phyloP scores from a whole-genome alignment of 2,797 vertebrate species.

The Darevskia nairensis region DNA sequence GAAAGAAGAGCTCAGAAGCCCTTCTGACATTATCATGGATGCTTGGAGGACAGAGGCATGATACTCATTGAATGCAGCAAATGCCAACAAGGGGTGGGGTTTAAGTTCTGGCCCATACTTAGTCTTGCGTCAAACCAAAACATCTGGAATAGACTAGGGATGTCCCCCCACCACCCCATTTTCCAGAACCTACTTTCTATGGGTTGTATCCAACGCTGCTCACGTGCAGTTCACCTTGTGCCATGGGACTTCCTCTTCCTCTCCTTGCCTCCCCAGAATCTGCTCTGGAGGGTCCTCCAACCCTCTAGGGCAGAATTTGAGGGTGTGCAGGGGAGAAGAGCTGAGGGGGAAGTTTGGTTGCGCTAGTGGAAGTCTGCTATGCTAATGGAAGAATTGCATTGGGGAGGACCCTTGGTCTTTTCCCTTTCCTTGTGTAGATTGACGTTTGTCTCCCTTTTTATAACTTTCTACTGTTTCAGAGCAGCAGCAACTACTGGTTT shows the following conservation, averaged over 20 bases:
- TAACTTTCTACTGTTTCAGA: not conserved
- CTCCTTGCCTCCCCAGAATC: no score
- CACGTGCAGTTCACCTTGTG: no score
- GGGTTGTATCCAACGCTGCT: no score
- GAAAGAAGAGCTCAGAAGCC: not conserved
- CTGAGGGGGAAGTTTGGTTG: no score
- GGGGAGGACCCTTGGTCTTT: not conserved
- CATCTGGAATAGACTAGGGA: not conserved
- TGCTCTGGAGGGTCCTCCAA: no score
- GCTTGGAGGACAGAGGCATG: not conserved
- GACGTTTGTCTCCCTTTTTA: not conserved
- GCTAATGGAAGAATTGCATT: no score
- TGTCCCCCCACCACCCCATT: not conserved
- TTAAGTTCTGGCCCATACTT: not conserved
- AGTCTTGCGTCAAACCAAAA: not conserved
- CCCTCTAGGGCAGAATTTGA: no score
- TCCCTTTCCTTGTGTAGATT: not conserved
- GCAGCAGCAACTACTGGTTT: no score
- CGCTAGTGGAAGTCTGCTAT: no score
- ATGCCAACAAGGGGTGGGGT: not conserved
- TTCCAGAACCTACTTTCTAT: not conserved
- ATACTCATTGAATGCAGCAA: not conserved
- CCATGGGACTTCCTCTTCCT: no score
- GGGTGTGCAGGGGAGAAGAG: no score
- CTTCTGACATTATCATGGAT: not conserved